A percentile compares a stretch with the other conserved stretches of the same genome.
Evolutionary conservation across 1,140 invertebrate genomes (phyloP).

Genomic region (Lycorma delicatula): DNA sequence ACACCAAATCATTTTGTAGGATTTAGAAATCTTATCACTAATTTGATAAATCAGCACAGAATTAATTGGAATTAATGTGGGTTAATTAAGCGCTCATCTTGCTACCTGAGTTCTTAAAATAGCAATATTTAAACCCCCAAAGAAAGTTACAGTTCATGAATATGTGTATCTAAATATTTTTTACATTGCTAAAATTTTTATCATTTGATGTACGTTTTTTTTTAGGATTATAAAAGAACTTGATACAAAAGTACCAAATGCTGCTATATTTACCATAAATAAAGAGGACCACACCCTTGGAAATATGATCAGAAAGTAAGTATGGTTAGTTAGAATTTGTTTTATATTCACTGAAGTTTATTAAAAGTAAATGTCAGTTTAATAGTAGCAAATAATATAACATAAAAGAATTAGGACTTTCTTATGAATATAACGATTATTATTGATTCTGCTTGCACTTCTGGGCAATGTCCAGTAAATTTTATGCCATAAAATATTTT

Average conservation of each 20-base stretch:
- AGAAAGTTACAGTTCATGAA: background rate
- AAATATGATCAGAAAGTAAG: constrained; percentile 97
- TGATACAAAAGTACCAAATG: constrained; percentile 99
- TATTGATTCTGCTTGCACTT: too few relatives aligned
- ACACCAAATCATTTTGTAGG: too few relatives aligned
- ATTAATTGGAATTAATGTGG: background rate
- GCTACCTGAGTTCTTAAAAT: background rate
- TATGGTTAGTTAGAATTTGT: too few relatives aligned
- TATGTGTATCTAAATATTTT: background rate
- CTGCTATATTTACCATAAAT: constrained; percentile 98
- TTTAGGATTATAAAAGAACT: constrained; percentile 91
- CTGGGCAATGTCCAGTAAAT: too few relatives aligned
- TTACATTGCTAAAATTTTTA: background rate
- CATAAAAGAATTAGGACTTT: too few relatives aligned
- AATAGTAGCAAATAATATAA: too few relatives aligned
- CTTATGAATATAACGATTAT: too few relatives aligned
- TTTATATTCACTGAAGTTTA: too few relatives aligned
- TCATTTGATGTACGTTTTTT: constrained; percentile 30
- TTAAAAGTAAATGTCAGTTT: too few relatives aligned
- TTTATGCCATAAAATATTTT: too few relatives aligned
- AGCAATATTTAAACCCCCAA: background rate
- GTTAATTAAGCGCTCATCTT: background rate
- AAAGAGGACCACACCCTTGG: constrained; percentile 99
- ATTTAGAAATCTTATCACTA: too few relatives aligned
- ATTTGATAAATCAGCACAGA: background rate